phyloP scores from a whole-genome alignment of 2,888 invertebrate species.

The Troides helena region DNA sequence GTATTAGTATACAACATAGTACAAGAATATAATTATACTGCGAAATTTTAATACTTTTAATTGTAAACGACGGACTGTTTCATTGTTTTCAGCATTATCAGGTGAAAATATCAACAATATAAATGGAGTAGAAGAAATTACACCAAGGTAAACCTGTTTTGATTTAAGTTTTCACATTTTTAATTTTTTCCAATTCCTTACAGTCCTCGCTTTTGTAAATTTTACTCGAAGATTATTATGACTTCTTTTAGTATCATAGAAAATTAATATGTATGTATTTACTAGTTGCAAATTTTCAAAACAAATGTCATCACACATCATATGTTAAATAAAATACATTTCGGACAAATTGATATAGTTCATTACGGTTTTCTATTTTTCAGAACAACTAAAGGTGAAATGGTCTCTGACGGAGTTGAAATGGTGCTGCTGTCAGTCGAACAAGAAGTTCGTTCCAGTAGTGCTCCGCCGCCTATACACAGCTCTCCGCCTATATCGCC shows the following conservation, averaged over 20 bases:
- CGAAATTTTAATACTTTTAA: background rate
- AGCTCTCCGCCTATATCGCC: slow-evolving; percentile 43
- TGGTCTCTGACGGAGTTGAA: slow-evolving; percentile 55
- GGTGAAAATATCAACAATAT: slow-evolving; percentile 57
- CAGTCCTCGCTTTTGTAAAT: too few species aligned
- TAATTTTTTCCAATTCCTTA: background rate
- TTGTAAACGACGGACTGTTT: background rate
- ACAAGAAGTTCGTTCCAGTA: slow-evolving; percentile 52
- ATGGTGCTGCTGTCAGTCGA: slow-evolving; percentile 54
- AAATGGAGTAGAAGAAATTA: slow-evolving; percentile 49
- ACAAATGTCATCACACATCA: too few species aligned
- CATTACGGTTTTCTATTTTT: slow-evolving; percentile 4
- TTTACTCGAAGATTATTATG: too few species aligned
- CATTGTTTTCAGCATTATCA: slow-evolving; percentile 50
- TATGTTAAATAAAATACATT: too few species aligned
- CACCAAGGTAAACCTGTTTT: slow-evolving; percentile 44
- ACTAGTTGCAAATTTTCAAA: too few species aligned
- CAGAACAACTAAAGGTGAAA: slow-evolving; percentile 45
- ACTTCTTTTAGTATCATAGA: too few species aligned
- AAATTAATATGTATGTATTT: too few species aligned
- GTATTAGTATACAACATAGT: too few species aligned
- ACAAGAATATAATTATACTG: too few species aligned
- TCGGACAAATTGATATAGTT: too few species aligned
- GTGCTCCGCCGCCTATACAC: slow-evolving; percentile 48
- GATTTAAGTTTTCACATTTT: background rate